phyloP scores from a whole-genome alignment of 2,888 invertebrate species.

The Tolmerus cingulatus region DNA sequence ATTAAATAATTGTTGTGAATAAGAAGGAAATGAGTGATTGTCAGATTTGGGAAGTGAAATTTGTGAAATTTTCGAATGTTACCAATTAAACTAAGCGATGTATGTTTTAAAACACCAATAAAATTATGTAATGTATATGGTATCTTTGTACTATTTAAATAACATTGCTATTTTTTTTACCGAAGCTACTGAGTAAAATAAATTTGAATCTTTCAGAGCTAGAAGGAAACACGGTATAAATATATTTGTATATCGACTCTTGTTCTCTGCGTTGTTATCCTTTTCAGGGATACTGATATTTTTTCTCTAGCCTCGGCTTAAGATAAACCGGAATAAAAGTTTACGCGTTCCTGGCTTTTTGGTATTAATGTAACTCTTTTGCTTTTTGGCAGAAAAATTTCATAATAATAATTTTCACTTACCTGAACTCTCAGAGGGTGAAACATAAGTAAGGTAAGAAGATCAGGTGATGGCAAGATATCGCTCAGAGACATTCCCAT shows the following conservation, averaged over 20 bases:
- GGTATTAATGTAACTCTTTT: background rate
- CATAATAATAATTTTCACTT: slow-evolving; percentile 58
- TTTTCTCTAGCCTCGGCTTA: background rate
- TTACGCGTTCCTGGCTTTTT: background rate
- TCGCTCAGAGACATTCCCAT: slow-evolving; percentile 80
- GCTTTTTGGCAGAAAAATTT: background rate
- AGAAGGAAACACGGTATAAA: too few relatives aligned
- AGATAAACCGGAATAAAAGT: background rate
- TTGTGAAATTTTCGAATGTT: background rate
- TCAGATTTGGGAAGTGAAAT: background rate
- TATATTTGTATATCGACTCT: too few relatives aligned
- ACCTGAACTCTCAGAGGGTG: slow-evolving; percentile 95
- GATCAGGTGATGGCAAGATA: slow-evolving; percentile 80
- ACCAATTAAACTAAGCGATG: background rate
- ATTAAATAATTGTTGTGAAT: background rate
- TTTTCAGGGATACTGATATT: too few relatives aligned
- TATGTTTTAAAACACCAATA: background rate
- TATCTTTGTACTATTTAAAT: background rate
- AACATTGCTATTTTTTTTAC: background rate
- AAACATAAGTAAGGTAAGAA: slow-evolving; percentile 83
- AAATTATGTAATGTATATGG: background rate
- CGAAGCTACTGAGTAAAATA: background rate
- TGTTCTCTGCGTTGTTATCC: too few relatives aligned
- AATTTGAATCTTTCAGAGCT: background rate
- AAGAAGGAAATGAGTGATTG: background rate